A percentile compares a stretch with the other conserved stretches of the same genome.
Evolutionary conservation across 2,888 invertebrate species (phyloP).

Genomic region (Anodontia alba): DNA sequence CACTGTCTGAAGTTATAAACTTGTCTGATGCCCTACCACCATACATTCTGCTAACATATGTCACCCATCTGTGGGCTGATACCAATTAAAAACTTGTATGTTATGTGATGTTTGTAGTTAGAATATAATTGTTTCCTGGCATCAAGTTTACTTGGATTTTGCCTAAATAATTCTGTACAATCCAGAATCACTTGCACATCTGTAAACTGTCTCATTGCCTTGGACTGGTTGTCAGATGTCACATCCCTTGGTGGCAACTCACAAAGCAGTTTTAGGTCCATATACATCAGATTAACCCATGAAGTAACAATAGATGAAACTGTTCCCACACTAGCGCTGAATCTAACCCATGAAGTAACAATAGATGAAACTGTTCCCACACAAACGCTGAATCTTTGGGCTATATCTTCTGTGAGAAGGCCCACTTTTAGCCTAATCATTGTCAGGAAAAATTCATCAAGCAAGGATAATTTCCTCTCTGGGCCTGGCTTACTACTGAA

Average conservation of each 20-base stretch:
- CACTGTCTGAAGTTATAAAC: conserved; percentile 38
- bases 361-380: neutral
- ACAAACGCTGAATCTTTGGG: neutral
- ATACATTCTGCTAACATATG: conserved; percentile 44
- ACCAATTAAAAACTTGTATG: conserved; percentile 44
- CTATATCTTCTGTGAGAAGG: neutral
- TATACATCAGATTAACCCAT: neutral
- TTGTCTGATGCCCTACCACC: conserved; percentile 53
- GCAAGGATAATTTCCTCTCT: conserved; percentile 8
- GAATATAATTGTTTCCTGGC: too few species aligned
- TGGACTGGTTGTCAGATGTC: neutral
- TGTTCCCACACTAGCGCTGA: neutral
- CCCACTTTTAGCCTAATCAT: conserved; percentile 29
- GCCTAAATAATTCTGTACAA: too few species aligned
- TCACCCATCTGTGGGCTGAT: conserved; percentile 49
- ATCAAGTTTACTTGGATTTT: too few species aligned
- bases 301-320: neutral
- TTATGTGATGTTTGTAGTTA: conserved; percentile 41
- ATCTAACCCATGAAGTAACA: too few species aligned
- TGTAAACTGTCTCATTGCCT: neutral
- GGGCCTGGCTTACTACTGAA: conserved; percentile 7
- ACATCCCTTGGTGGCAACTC: neutral
- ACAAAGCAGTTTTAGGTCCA: neutral
- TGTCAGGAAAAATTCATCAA: conserved; percentile 36
- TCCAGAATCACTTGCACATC: too few species aligned